Conservation (phyloP, 1,140 invertebrate genomes). For the Ectropis grisescens region DNA sequence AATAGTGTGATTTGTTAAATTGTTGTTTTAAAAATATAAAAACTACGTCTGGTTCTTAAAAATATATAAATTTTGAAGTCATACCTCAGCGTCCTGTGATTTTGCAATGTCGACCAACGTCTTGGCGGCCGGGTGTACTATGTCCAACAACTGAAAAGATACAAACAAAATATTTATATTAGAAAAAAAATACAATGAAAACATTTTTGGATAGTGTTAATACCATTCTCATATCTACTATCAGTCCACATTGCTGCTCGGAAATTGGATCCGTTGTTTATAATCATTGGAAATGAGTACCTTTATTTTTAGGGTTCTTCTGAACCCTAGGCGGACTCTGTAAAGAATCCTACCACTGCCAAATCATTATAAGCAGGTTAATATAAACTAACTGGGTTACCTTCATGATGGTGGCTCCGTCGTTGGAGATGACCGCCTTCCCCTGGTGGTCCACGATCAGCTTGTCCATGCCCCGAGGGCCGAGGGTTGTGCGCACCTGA, state of each 20-base stretch:
- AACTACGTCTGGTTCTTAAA: too few species aligned
- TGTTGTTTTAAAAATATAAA: too few species aligned
- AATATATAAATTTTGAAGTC: constrained; percentile 1
- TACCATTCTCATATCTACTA: too few species aligned
- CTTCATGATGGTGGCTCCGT: constrained; percentile 99
- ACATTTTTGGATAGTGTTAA: too few species aligned
- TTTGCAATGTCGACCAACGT: constrained; percentile 99
- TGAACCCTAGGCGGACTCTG: too few species aligned
- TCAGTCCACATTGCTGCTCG: too few species aligned
- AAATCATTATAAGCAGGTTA: too few species aligned
- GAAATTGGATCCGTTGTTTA: too few species aligned
- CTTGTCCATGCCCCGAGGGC: constrained; percentile 99
- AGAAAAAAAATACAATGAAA: background rate
- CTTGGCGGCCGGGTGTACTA: constrained; percentile 98
- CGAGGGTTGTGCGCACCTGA: constrained; percentile 90
- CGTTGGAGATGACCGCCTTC: constrained; percentile 98
- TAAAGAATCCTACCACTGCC: too few species aligned
- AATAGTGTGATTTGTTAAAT: background rate
- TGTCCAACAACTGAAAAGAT: constrained; percentile 86
- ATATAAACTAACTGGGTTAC: constrained; percentile 11
- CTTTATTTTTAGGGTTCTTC: too few species aligned
- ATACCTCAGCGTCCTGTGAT: constrained; percentile 98
- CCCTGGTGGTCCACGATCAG: constrained; percentile 92
- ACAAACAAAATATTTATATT: constrained; percentile 7
- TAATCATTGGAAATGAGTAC: too few species aligned